phyloP scores from a whole-genome alignment of 2,888 invertebrate genomes.

The Sphaeridia pumilis region DNA sequence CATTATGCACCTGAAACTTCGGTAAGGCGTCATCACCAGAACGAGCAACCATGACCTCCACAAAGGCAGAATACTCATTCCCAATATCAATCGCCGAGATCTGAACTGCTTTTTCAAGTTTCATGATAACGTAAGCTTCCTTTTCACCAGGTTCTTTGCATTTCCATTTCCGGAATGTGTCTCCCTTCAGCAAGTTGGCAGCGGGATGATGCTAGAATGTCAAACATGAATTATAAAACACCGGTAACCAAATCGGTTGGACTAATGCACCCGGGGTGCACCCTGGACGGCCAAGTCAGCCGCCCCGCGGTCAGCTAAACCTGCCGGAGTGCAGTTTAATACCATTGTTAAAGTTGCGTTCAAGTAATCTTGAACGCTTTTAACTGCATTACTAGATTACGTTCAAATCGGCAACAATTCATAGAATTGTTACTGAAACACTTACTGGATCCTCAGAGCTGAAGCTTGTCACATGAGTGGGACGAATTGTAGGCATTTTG shows the following conservation, averaged over 20 bases:
- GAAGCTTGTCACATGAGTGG: conserved; percentile 58
- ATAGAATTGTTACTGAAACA: no score
- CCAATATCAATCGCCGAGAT: conserved; percentile 66
- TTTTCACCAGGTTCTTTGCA: conserved; percentile 55
- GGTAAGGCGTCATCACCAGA: conserved; percentile 50
- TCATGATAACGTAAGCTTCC: conserved; percentile 54
- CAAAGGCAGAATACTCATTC: conserved; percentile 67
- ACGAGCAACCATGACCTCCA: conserved; percentile 68
- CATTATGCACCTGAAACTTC: conserved; percentile 51
- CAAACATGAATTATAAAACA: neutral
- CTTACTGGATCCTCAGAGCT: conserved; percentile 67
- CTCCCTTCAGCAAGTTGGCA: conserved; percentile 55
- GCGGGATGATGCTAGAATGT: conserved; percentile 52
- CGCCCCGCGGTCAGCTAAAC: no score
- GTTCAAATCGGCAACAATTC: no score
- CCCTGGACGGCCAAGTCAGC: no score
- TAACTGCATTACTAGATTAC: no score
- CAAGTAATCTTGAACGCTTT: no score
- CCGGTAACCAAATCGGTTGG: no score
- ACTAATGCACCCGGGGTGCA: no score
- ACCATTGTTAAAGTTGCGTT: no score
- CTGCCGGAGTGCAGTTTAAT: no score
- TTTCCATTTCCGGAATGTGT: conserved; percentile 64
- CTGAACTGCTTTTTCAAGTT: conserved; percentile 50
- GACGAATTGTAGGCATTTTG: conserved; percentile 56